Evolutionary conservation across 92 coral and sea anemone genomes (phyloP), one percentile per base, ranked within the genome.

Genomic region (Heliopora coerulea): DNA sequence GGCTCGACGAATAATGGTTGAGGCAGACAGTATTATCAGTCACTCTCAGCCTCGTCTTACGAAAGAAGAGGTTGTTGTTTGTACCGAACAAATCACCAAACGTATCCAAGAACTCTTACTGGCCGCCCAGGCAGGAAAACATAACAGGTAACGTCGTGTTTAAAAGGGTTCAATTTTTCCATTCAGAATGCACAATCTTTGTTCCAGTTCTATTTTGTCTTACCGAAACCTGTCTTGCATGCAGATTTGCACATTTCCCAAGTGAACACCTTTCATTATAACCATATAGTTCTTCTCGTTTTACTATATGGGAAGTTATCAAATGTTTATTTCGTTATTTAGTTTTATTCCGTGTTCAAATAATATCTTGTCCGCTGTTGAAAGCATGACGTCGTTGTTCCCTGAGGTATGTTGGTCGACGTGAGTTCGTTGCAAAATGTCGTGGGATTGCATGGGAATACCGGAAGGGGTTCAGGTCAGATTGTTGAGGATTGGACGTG

Each of bases 321-420:
- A 46, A 6, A 6, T 46, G 14, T 46, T 46, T 46, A n/a, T 15
- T 46, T 46, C 15, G 52, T 46, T 46, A 46, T 80, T 32, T 83
- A 92, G 97, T 74, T 93, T 90, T 79, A 93, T 93, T 49, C 98
- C 98, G 1, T 93, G 98, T 54, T 93, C 98, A 19, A 90, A 85
- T 73, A 93, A 93, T 69, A 93, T 93, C 33, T 83, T 84, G 75
- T 74, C 92, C 1, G 98, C 93, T 17, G 98, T 93, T 9, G 87
- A 87, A 31, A 96, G 90, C 82, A 93, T 93, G 98, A 92, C 96
- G 2, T 73, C 84, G 21, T 73, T 93, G 0, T 93, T 93, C 79
- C 96, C 98, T 19, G 96, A 93, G 98, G 98, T 90, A 56, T 75
- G 82, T 30, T 26, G 15, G 11, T 33, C n/a, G n/a, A n/a, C n/a